Evolutionary conservation across 2,888 invertebrate genomes (phyloP).

Genomic region (Tetragnatha montana): DNA sequence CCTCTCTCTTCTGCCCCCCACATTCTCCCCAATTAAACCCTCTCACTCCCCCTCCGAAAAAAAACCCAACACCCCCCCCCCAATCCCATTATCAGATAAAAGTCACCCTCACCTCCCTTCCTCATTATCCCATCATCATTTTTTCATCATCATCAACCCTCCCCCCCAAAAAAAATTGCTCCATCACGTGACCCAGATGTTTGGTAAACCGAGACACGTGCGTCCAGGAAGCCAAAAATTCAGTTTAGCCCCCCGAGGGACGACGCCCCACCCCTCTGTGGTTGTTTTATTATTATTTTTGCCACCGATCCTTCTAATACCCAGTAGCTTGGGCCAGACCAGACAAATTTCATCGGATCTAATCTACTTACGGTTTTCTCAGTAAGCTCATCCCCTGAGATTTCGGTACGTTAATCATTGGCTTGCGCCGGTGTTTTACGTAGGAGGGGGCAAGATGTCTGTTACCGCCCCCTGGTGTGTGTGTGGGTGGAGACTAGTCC

Average conservation of each 20-base stretch:
- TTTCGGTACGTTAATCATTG: slow-evolving; percentile 66
- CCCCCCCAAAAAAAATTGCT: slow-evolving; percentile 24
- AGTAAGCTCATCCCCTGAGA: slow-evolving; percentile 54
- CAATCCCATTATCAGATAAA: slow-evolving; percentile 9
- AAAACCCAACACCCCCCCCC: not conserved
- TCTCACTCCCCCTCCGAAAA: not conserved
- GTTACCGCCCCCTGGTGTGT: not conserved
- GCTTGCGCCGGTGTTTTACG: slow-evolving; percentile 50
- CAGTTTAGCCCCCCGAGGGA: slow-evolving; percentile 48
- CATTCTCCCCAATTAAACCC: not conserved
- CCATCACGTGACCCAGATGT: slow-evolving; percentile 68
- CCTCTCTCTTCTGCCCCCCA: too few species aligned
- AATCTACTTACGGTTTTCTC: slow-evolving; percentile 66
- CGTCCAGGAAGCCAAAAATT: slow-evolving; percentile 68
- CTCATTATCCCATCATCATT: slow-evolving; percentile 36
- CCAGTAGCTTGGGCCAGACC: slow-evolving; percentile 43
- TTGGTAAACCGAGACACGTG: slow-evolving; percentile 71
- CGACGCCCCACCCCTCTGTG: slow-evolving; percentile 29
- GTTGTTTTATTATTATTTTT: slow-evolving; percentile 25
- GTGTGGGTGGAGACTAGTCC: not conserved
- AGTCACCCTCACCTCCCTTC: not conserved
- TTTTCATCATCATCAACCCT: slow-evolving; percentile 26
- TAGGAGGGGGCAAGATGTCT: not conserved
- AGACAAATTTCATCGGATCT: slow-evolving; percentile 68
- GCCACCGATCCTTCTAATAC: slow-evolving; percentile 27